Conservation (phyloP, 1,140 invertebrate species). For the Drosophila simulans region DNA sequence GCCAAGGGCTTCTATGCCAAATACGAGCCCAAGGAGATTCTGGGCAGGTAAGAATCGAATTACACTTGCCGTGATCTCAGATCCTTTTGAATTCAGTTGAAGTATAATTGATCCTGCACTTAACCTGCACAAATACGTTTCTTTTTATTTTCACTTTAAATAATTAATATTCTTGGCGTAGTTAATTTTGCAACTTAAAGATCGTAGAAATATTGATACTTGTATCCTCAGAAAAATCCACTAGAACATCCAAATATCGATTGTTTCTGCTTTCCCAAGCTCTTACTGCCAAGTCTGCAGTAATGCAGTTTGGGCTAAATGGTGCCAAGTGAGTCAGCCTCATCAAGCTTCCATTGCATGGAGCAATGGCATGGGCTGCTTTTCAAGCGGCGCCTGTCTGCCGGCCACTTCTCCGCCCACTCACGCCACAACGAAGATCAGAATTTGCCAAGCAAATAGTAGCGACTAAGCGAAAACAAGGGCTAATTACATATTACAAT, state of each 20-base stretch:
- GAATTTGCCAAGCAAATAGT: constrained; percentile 17
- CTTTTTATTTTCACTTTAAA: not conserved
- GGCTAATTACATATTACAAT: constrained; percentile 19
- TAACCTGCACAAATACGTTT: no score
- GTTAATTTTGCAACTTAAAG: not conserved
- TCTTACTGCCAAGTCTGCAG: constrained; percentile 49
- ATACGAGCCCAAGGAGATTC: constrained; percentile 99
- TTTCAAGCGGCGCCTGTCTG: constrained; percentile 27
- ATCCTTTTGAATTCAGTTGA: no score
- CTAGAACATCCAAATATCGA: not conserved
- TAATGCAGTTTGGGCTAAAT: constrained; percentile 44
- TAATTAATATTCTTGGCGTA: not conserved
- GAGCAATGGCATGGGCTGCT: constrained; percentile 7
- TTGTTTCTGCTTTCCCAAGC: not conserved
- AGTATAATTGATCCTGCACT: no score
- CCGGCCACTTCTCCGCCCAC: not conserved
- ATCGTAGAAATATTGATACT: not conserved
- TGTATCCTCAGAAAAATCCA: not conserved
- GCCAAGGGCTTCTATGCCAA: constrained; percentile 98
- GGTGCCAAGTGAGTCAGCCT: constrained; percentile 53
- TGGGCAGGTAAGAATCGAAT: constrained; percentile 93
- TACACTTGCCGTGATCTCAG: not conserved
- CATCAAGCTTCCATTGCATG: not conserved
- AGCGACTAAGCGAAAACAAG: constrained; percentile 17
- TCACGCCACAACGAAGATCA: not conserved